Percentiles rank a stretch among this genome's conserved stretches.
Evolutionary conservation across 2,888 invertebrate genomes (phyloP).

Genomic region (Tenthredo scrophulariae): DNA sequence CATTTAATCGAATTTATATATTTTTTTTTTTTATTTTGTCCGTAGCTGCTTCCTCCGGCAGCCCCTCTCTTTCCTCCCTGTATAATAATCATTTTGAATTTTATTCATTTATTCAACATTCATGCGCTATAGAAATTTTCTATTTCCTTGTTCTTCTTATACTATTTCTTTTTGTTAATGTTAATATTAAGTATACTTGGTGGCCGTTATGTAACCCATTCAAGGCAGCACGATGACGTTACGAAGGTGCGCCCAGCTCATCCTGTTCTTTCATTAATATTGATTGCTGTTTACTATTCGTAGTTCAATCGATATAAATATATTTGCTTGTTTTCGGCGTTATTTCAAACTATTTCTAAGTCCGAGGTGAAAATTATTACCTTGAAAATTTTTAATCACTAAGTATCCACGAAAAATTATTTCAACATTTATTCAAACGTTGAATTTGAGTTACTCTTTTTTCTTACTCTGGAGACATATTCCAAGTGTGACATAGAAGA

Average conservation of each 20-base stretch:
- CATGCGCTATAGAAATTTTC: neutral
- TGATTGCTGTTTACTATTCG: slow-evolving; percentile 54
- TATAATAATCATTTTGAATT: neutral
- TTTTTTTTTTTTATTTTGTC: neutral
- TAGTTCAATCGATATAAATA: neutral
- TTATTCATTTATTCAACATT: slow-evolving; percentile 15
- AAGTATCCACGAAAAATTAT: neutral
- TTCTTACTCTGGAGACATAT: neutral
- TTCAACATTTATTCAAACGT: neutral
- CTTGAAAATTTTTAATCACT: neutral
- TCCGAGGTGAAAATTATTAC: neutral
- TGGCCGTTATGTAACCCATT: slow-evolving; percentile 71
- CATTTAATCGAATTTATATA: neutral
- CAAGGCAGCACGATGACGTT: slow-evolving; percentile 70
- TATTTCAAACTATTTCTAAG: neutral
- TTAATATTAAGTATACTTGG: slow-evolving; percentile 47
- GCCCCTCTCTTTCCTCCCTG: neutral
- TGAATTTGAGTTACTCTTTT: too few relatives aligned
- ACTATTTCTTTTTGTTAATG: slow-evolving; percentile 25
- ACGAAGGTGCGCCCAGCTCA: slow-evolving; percentile 71
- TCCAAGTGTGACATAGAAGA: neutral
- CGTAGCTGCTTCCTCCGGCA: neutral
- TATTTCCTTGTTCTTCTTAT: neutral
- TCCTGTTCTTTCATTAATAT: slow-evolving; percentile 71
- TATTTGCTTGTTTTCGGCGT: neutral